These are phyloP conservation scores for Bufo bufo DNA, from an alignment of 2,113 vertebrate genomes.

Conservation along the genomic window DNA sequence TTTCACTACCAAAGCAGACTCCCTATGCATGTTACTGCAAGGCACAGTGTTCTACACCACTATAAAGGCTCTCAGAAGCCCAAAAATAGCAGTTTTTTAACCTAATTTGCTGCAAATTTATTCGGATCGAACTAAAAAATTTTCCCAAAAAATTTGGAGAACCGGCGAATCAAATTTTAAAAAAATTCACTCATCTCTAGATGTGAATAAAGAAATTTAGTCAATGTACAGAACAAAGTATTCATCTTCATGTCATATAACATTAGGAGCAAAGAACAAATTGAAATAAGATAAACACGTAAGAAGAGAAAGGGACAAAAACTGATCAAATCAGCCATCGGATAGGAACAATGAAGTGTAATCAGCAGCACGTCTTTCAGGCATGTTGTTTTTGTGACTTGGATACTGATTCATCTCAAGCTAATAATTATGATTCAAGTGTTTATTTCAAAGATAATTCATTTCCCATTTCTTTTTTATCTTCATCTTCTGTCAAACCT, in stretches of 20 bases:
- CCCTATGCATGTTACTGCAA: no score
- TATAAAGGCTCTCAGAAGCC: no score
- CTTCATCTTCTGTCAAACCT: not conserved
- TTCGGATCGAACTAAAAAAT: no score
- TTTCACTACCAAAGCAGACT: no score
- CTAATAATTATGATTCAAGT: not conserved
- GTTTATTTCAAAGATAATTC: not conserved
- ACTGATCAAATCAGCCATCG: not conserved
- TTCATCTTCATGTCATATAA: not conserved
- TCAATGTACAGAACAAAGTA: not conserved
- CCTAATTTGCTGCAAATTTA: no score
- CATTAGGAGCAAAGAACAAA: not conserved
- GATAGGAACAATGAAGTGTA: not conserved
- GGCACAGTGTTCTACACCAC: no score
- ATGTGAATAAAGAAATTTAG: not conserved
- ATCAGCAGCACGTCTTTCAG: not conserved
- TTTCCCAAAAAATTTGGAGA: no score
- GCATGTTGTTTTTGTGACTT: not conserved
- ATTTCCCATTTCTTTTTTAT: not conserved
- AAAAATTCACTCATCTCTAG: no score
- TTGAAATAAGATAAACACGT: not conserved
- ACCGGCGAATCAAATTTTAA: no score
- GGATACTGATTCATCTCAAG: not conserved
- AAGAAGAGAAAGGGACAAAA: not conserved
- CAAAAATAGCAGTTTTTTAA: no score